Conservation (phyloP, 2,797 vertebrate genomes). For the Xerus rutilus region DNA sequence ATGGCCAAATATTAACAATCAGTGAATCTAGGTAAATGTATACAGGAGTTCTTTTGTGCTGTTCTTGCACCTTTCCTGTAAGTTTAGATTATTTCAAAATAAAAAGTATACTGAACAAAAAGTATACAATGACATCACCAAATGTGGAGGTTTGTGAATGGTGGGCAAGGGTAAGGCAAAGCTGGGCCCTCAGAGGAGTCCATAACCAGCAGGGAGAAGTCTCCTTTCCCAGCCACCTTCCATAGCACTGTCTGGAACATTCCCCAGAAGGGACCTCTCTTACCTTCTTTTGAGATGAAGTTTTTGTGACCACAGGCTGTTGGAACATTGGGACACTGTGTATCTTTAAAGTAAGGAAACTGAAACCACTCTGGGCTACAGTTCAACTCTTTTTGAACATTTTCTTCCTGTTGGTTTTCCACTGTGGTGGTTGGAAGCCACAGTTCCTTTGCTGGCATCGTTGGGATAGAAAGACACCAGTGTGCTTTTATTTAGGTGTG, state of each 20-base stretch:
- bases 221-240: neutral
- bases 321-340: constrained; percentile 14
- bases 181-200: neutral
- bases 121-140: neutral
- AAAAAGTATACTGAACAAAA: constrained; percentile 2
- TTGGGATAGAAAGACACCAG: neutral
- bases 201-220: neutral
- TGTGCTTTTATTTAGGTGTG: neutral
- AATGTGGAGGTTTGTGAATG: neutral
- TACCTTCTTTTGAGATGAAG: constrained; percentile 41
- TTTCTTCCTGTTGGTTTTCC: constrained; percentile 71
- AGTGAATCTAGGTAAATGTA: neutral
- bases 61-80: neutral
- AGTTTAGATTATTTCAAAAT: constrained; percentile 8
- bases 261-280: neutral
- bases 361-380: constrained; percentile 61
- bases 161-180: neutral
- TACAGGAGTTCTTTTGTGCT: neutral
- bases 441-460: neutral
- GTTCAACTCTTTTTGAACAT: constrained; percentile 23
- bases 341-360: constrained; percentile 59
- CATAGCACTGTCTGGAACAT: neutral
- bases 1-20: neutral
- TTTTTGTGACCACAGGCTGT: constrained; percentile 49
- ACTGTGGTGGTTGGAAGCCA: neutral